Base-by-base conservation (phyloP, 1,140 invertebrate species). In the Mamestra configurata region DNA sequence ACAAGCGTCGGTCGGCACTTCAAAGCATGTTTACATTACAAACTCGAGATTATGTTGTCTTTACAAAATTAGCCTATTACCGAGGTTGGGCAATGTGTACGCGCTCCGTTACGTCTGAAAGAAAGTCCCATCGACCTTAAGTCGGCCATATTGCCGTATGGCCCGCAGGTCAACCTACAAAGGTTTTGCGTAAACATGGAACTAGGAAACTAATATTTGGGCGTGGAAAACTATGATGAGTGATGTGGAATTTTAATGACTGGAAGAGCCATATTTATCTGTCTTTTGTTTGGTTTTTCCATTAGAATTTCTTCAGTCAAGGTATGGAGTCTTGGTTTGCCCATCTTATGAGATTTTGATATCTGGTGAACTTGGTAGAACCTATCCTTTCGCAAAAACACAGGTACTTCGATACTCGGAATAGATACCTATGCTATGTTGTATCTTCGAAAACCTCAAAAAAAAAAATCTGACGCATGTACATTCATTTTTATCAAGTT, bases 61-160 rank as follows among this genome's bases (percentile, higher is more conserved):
- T 92, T 91, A 89, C 86, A 86, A 92, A 92, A 92, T 92, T 92
- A 89, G 89, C 90, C 84, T 87, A 91, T 90, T 87, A 89, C 80
- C 76, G 77, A 81, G 71, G 86, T 92, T 90, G 84, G 80, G 88
- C 86, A 92, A 93, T 92, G 87, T 92, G 88, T 88, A 84, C 81
- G 79, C 80, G 81, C 77, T 84, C 80, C 80, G 72, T 61, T 79
- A 86, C 85, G 88, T 89, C 86, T 82, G 83, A 86, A 89, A 88
- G 83, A 88, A 85, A 87, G 85, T 86, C 68, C 73, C 72, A 77
- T 76, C 64, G 79, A 61, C 75, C 46, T 77, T 40, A 77, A 77
- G 75, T 68, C 27, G 37, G 40, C 57, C 57, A 76, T 64, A 57
- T n/a, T n/a, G n/a, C n/a, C 13, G 5, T 31, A 31, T 5, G 51